Base-by-base conservation (phyloP, 2,888 invertebrate genomes). In the Quadroppia sp. region DNA sequence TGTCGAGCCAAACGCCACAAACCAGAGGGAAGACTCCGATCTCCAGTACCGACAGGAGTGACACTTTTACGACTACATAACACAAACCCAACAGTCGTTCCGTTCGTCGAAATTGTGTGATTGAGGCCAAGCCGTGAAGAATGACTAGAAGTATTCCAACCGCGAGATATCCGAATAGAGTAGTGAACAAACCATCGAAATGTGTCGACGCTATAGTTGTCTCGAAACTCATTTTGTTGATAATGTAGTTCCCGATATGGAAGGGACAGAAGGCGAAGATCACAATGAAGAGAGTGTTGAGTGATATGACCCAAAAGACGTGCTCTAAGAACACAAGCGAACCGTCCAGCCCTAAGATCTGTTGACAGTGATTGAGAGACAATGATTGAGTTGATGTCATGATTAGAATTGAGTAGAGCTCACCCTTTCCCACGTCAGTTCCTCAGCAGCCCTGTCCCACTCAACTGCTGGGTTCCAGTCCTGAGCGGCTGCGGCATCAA, bases 1-100 rank as follows among this genome's bases (percentile, higher is more conserved):
- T 91, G 81, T 99, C 99, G 75, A 99, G 85, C 98, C 99, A 99
- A 94, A 97, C 98, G 11, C 99, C 99, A 81, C 97, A 98, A 23
- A 98, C 90, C 6, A 98, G 84, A 0, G 99, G 99, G 79, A 99
- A 88, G 0, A 98, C 90, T 2, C 98, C 97, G 76, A 99, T 94
- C 86, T 99, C 99, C 32, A 97, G 91, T 48, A 98, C 94, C 4
- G 96, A 93, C 32, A 99, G 85, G 76, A 99, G 85, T 0, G 96
- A 96, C 6, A 98, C 78, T 83, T 88, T 88, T 56, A 92, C 90
- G 56, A 92, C 90, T 53, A 94, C 91, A 81, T 94, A 94, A 81
- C 93, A 93, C 77, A 98, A 87, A 7, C 97, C 98, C 56, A 97
- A 83, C n/a, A 92, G 86, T 80, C 91, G 87, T 80, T 91, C 89